Evolutionary conservation across 2,113 vertebrate species (phyloP).

Genomic region (Indri indri): DNA sequence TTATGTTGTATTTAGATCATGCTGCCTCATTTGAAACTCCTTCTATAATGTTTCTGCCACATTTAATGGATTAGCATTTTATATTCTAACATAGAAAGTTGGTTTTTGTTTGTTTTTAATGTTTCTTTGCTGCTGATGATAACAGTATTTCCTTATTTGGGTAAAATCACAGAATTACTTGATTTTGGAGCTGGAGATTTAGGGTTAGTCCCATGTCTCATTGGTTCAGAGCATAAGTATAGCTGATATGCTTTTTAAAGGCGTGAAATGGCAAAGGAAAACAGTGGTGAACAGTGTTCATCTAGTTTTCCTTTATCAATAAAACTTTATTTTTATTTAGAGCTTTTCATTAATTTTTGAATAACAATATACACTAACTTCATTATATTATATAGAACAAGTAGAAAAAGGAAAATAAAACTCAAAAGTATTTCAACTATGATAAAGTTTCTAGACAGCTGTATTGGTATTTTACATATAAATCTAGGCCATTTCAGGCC

Average conservation of each 20-base stretch:
- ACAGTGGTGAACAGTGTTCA: not conserved
- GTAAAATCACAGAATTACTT: not conserved
- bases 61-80: constrained; percentile 3
- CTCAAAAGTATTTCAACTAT: constrained; percentile 11
- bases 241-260: not conserved
- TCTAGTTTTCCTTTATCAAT: constrained; percentile 4
- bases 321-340: not conserved
- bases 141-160: not conserved
- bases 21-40: not conserved
- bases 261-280: not conserved
- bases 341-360: constrained; percentile 27
- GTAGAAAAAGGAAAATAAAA: constrained; percentile 22
- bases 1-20: not conserved
- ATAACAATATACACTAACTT: constrained; percentile 31
- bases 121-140: not conserved
- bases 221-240: not conserved
- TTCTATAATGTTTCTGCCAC: not conserved
- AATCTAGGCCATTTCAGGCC: not conserved
- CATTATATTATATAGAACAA: not conserved
- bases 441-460: not conserved
- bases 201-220: not conserved
- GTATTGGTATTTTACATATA: not conserved
- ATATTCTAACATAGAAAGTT: not conserved
- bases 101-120: not conserved
- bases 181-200: not conserved